A percentile compares a stretch with the other conserved stretches of the same genome.
phyloP scores from a whole-genome alignment of 2,888 invertebrate species.

The Trisateles emortualis region DNA sequence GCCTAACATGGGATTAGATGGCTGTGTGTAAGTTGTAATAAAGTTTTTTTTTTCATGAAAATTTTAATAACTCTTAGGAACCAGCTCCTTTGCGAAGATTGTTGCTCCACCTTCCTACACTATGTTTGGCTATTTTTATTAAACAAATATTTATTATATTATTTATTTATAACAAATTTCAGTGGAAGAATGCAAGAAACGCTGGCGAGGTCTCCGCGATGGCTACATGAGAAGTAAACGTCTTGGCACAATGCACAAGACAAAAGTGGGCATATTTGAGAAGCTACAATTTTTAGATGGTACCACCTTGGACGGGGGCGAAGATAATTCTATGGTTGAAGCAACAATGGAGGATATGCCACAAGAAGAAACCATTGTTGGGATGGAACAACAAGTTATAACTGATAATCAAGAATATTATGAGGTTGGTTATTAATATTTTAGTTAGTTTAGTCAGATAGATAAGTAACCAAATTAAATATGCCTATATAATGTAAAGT shows the following conservation, averaged over 20 bases:
- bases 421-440: conserved; percentile 74
- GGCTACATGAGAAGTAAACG: conserved; percentile 83
- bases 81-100: too few relatives aligned
- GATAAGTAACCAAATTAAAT: too few relatives aligned
- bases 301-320: conserved; percentile 46
- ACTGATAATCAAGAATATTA: conserved; percentile 82
- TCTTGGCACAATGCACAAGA: conserved; percentile 70
- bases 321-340: conserved; percentile 5
- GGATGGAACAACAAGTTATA: conserved; percentile 73
- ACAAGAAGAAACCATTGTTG: conserved; percentile 23
- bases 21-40: too few relatives aligned
- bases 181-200: conserved; percentile 86
- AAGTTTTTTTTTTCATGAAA: too few relatives aligned
- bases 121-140: too few relatives aligned
- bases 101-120: too few relatives aligned
- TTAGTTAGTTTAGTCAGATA: too few relatives aligned
- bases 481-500: too few relatives aligned
- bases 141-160: too few relatives aligned
- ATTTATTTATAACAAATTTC: too few relatives aligned
- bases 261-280: conserved; percentile 69
- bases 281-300: conserved; percentile 73
- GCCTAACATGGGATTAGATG: too few relatives aligned
- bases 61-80: too few relatives aligned
- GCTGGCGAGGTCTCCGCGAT: conserved; percentile 85
- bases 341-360: conserved; percentile 29